Percentiles rank a stretch among this genome's conserved stretches.
Conservation (phyloP, 2,113 vertebrate species). For the Jacana jacana region DNA sequence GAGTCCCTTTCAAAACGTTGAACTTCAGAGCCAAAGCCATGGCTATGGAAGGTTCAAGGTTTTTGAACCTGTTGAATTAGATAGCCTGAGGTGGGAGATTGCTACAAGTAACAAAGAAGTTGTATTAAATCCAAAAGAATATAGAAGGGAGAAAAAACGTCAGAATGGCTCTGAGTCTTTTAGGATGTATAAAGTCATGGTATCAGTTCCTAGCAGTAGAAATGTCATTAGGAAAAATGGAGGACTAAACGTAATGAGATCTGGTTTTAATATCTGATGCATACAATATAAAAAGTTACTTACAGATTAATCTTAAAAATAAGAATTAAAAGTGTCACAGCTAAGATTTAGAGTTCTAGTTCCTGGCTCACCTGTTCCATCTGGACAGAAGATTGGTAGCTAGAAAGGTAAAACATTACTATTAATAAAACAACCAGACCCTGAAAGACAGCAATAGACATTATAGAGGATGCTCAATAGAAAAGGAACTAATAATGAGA, state of each 20-base stretch:
- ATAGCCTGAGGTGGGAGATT: not conserved
- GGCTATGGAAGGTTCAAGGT: not conserved
- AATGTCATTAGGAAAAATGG: not conserved
- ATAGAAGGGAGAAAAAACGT: not conserved
- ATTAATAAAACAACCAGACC: not conserved
- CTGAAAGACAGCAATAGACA: not conserved
- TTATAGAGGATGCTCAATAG: not conserved
- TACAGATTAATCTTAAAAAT: not conserved
- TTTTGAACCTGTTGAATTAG: not conserved
- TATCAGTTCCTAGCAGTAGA: not conserved
- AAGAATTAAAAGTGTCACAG: not conserved
- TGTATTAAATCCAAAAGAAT: not conserved
- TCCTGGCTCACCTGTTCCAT: not conserved
- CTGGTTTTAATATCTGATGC: not conserved
- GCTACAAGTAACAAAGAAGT: not conserved
- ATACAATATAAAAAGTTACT: not conserved
- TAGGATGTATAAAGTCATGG: not conserved
- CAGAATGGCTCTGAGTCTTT: not conserved
- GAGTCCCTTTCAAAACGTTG: not conserved
- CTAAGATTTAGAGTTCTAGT: not conserved
- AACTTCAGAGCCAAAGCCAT: not conserved
- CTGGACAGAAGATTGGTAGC: not conserved
- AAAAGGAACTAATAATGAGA: not conserved
- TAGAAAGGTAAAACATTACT: not conserved
- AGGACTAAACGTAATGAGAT: not conserved